Conservation (phyloP, 2,888 invertebrate species). For the Hetaerina titia region DNA sequence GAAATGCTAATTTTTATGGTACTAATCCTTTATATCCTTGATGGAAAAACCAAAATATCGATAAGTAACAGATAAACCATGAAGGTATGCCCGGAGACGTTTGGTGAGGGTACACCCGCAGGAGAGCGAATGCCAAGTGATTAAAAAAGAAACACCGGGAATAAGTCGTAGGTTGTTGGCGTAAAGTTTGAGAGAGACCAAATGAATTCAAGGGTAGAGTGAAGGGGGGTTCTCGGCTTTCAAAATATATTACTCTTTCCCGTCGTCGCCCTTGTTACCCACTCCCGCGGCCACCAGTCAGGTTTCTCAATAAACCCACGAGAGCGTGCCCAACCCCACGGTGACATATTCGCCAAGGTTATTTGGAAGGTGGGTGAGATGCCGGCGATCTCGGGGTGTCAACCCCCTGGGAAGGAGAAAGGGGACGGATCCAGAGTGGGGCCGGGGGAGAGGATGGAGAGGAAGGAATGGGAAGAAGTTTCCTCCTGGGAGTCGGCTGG, state of each 20-base stretch:
- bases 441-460: neutral
- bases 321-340: neutral
- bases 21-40: too few relatives aligned
- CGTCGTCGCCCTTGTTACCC: neutral
- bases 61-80: neutral
- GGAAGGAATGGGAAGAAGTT: neutral
- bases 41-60: too few relatives aligned
- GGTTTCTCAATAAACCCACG: conserved; percentile 48
- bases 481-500: neutral
- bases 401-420: neutral
- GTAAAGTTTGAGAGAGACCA: neutral
- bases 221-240: neutral
- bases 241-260: conserved; percentile 38
- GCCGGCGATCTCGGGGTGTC: neutral
- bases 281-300: conserved; percentile 7
- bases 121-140: neutral
- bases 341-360: conserved; percentile 23
- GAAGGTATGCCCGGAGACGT: neutral
- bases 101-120: neutral
- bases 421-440: neutral
- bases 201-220: neutral
- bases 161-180: neutral
- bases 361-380: neutral
- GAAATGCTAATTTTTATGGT: too few relatives aligned
- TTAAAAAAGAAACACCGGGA: neutral